Evolutionary conservation across 2,888 invertebrate species (phyloP).

Genomic region (Idaea biselata): DNA sequence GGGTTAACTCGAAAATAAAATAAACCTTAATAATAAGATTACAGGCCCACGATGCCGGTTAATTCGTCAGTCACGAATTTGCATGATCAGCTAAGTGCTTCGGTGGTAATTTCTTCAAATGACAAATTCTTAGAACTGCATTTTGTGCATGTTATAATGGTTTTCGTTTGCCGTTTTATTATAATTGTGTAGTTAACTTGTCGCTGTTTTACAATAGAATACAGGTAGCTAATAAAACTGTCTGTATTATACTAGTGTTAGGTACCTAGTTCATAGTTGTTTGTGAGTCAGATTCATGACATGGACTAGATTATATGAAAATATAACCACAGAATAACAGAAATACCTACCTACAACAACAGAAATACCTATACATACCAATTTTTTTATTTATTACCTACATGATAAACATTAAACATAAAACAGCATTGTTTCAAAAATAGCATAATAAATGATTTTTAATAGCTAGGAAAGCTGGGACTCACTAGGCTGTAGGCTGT

Average conservation of each 20-base stretch:
- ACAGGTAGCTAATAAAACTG: neutral
- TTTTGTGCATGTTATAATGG: neutral
- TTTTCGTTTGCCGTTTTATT: neutral
- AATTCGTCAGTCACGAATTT: slow-evolving; percentile 45
- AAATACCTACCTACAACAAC: no score
- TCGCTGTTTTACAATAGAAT: neutral
- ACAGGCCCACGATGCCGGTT: slow-evolving; percentile 31
- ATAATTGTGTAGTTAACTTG: neutral
- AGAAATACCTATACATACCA: no score
- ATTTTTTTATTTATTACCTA: no score
- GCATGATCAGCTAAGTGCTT: slow-evolving; percentile 31
- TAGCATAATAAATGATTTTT: no score
- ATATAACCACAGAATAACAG: no score
- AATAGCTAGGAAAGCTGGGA: no score
- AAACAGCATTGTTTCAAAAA: no score
- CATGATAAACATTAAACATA: no score
- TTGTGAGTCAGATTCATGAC: no score
- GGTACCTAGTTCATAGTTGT: no score
- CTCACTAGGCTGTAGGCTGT: no score
- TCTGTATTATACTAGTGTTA: neutral
- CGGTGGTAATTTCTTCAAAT: slow-evolving; percentile 24
- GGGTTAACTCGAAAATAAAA: slow-evolving; percentile 27
- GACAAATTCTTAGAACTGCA: slow-evolving; percentile 17
- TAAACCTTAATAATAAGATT: slow-evolving; percentile 38
- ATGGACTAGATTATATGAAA: no score